Evolutionary conservation across 2,797 vertebrate species (phyloP).

Genomic region (Hephaestus fuliginosus): DNA sequence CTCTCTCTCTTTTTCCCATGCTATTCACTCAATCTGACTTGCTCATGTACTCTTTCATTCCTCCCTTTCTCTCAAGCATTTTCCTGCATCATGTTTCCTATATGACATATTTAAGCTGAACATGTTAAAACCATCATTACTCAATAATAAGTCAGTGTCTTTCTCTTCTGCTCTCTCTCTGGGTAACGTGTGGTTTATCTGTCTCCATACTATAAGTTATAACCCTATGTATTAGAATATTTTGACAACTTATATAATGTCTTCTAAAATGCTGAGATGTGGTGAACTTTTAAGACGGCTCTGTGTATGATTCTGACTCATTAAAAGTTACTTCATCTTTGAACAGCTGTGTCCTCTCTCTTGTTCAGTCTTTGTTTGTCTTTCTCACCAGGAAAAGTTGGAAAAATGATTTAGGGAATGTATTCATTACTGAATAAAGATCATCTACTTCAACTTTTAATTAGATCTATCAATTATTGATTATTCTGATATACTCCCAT

Average conservation of each 20-base stretch:
- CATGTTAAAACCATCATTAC: slow-evolving; percentile 61
- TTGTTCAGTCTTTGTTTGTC: background rate
- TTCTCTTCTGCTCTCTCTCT: slow-evolving; percentile 34
- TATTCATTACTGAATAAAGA: background rate
- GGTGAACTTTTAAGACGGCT: slow-evolving; percentile 62
- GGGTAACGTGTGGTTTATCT: slow-evolving; percentile 56
- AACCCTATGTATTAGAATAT: slow-evolving; percentile 58
- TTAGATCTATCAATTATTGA: background rate
- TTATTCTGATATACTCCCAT: background rate
- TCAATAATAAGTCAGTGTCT: slow-evolving; percentile 44
- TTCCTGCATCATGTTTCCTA: slow-evolving; percentile 57
- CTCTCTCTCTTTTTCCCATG: background rate
- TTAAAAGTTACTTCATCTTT: slow-evolving; percentile 75
- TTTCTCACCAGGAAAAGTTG: background rate
- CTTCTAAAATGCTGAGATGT: slow-evolving; percentile 69
- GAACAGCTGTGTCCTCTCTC: slow-evolving; percentile 8
- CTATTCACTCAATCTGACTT: slow-evolving; percentile 8
- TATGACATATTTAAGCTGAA: slow-evolving; percentile 52
- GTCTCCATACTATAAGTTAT: slow-evolving; percentile 60
- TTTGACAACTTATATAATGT: slow-evolving; percentile 67
- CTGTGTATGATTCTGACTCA: slow-evolving; percentile 67
- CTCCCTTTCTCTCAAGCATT: background rate
- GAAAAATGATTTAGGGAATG: background rate
- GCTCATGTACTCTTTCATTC: slow-evolving; percentile 4
- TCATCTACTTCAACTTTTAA: background rate